A percentile compares a stretch with the other conserved stretches of the same genome.
phyloP scores from a whole-genome alignment of 1,140 invertebrate genomes.

The Cryptotermes secundus region DNA sequence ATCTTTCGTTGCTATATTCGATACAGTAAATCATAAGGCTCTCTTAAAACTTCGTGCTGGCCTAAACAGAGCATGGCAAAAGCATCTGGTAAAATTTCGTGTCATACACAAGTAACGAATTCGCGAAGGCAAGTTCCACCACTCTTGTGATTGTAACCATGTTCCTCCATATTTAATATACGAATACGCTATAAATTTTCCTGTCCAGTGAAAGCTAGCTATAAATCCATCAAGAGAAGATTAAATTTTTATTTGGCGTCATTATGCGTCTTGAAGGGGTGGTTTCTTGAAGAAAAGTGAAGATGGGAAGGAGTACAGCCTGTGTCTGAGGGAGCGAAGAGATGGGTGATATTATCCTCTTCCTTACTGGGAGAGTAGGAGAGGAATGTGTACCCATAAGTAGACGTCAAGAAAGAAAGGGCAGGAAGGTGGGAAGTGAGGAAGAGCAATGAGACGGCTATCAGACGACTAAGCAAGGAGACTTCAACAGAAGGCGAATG shows the following conservation, averaged over 20 bases:
- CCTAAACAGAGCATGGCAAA: neutral
- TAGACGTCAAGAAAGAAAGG: slow-evolving; percentile 5
- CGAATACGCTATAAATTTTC: slow-evolving; percentile 22
- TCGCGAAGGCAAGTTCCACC: neutral
- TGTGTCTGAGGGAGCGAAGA: neutral
- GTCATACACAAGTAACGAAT: neutral
- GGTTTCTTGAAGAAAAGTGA: slow-evolving; percentile 6
- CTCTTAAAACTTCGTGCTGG: neutral
- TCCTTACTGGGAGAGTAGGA: neutral
- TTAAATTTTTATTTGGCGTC: slow-evolving; percentile 29
- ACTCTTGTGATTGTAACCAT: slow-evolving; percentile 22
- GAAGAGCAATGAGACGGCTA: neutral
- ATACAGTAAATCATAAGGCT: no score
- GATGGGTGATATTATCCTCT: slow-evolving; percentile 10
- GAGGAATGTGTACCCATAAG: slow-evolving; percentile 4
- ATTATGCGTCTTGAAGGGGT: slow-evolving; percentile 22
- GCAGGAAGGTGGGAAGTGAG: neutral
- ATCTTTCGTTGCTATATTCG: no score
- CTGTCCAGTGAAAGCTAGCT: slow-evolving; percentile 25
- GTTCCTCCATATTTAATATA: slow-evolving; percentile 23
- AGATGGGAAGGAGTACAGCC: neutral
- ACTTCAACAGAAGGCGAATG: no score
- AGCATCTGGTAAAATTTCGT: neutral
- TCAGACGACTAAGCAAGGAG: neutral
- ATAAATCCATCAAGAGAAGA: slow-evolving; percentile 28